Conservation (phyloP, 2,888 invertebrate genomes). For the Neoitamus cyanurus region DNA sequence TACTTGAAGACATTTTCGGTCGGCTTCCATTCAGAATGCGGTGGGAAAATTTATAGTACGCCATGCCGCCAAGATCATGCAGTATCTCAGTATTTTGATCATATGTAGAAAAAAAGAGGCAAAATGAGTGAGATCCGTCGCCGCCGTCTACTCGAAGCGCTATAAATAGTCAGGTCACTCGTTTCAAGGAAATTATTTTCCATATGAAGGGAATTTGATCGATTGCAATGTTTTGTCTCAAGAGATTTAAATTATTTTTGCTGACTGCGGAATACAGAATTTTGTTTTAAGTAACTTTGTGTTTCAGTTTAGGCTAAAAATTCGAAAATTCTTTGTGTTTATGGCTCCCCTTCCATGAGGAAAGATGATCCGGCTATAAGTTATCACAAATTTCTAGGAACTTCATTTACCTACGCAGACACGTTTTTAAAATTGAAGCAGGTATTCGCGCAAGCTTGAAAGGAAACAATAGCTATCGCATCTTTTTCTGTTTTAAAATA, state of each 20-base stretch:
- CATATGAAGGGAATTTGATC: background rate
- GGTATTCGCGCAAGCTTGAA: no score
- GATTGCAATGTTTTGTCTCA: background rate
- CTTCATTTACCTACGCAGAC: no score
- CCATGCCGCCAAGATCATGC: background rate
- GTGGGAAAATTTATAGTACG: background rate
- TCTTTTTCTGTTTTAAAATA: no score
- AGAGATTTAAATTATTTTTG: background rate
- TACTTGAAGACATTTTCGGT: background rate
- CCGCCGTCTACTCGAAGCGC: background rate
- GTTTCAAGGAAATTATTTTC: background rate
- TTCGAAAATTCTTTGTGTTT: no score
- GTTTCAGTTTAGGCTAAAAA: no score
- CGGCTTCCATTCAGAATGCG: background rate
- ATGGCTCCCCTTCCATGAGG: no score
- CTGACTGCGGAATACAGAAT: background rate
- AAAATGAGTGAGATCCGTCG: background rate
- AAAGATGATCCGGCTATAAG: no score
- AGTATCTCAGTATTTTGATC: background rate
- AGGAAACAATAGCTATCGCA: no score
- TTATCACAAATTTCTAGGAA: no score
- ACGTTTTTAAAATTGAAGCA: no score
- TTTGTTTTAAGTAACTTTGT: no score
- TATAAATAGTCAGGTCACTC: background rate
- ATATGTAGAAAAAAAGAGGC: background rate